Conservation (phyloP, 2,888 invertebrate species). For the Dione juno region DNA sequence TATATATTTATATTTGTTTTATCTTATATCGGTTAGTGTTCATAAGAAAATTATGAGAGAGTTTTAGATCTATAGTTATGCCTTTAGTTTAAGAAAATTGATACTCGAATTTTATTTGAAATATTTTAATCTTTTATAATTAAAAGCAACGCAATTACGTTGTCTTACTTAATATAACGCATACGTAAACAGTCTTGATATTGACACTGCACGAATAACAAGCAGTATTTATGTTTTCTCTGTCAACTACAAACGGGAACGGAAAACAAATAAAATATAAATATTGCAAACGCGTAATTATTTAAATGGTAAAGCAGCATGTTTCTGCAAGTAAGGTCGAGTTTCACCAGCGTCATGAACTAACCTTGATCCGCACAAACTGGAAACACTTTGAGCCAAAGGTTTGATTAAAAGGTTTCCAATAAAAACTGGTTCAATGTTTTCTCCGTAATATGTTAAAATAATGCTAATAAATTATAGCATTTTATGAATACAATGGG, state of each 20-base stretch:
- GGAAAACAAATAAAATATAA: not conserved
- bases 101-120: too few species aligned
- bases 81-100: too few species aligned
- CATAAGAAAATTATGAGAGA: not conserved
- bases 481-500: slow-evolving; percentile 14
- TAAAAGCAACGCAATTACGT: too few species aligned
- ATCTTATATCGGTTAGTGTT: not conserved
- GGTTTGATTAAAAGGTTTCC: slow-evolving; percentile 40
- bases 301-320: slow-evolving; percentile 34
- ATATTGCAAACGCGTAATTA: slow-evolving; percentile 26
- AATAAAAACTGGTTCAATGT: slow-evolving; percentile 37
- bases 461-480: slow-evolving; percentile 2
- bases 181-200: not conserved
- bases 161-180: not conserved
- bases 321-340: slow-evolving; percentile 35
- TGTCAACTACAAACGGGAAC: not conserved
- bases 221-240: not conserved
- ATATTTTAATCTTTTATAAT: too few species aligned
- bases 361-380: slow-evolving; percentile 41
- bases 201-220: not conserved
- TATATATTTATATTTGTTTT: not conserved
- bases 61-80: not conserved
- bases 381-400: slow-evolving; percentile 40
- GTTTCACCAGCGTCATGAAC: slow-evolving; percentile 43
- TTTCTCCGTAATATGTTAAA: slow-evolving; percentile 21